Evolutionary conservation across 2,797 vertebrate genomes (phyloP), one percentile per base, ranked within the genome.

Genomic region (Pangasius djambal): DNA sequence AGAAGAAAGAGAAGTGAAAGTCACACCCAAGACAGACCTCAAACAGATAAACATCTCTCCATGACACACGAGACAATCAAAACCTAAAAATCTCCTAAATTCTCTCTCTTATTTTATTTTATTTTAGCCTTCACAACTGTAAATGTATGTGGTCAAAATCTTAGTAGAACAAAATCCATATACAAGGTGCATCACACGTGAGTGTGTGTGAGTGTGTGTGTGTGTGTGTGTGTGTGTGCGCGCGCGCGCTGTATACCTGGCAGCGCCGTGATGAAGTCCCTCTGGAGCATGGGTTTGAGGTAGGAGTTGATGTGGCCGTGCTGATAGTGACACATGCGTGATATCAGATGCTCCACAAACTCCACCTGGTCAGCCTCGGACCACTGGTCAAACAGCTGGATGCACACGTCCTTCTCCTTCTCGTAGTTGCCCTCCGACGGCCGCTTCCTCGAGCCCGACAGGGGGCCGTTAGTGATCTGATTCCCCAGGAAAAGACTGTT

Each of bases 251-350:
- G 91, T 97, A 96, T 97, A 99, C 98, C 98, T 97, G 98, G 98
- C 94, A 99, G 93, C 0, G 98, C 97, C 37, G 98, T 99, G 94
- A 99, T 99, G 94, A 99, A 99, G 96, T 99, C 98, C 94, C 98
- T 97, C 95, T 99, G 98, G 91, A 99, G 96, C 98, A 99, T 99
- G 94, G 98, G 98, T 96, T 99, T 99, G 97, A 99, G 96, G 95
- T 99, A 99, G 87, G 98, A 98, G 97, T 99, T 99, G 95, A 99
- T 99, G 96, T 99, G 98, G 94, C 98, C 98, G 96, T 99, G 98
- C 97, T 99, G 98, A 95, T 99, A 99, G 95, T 99, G 98, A 97
- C 98, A 99, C 98, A 99, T 99, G 93, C 97, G 98, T 93, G 98
- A 98, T 96, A 99, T 99, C 93, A 99, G 97, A 94, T 98, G 98